phyloP scores from a whole-genome alignment of 2,888 invertebrate species.

The Tenthredo notha region DNA sequence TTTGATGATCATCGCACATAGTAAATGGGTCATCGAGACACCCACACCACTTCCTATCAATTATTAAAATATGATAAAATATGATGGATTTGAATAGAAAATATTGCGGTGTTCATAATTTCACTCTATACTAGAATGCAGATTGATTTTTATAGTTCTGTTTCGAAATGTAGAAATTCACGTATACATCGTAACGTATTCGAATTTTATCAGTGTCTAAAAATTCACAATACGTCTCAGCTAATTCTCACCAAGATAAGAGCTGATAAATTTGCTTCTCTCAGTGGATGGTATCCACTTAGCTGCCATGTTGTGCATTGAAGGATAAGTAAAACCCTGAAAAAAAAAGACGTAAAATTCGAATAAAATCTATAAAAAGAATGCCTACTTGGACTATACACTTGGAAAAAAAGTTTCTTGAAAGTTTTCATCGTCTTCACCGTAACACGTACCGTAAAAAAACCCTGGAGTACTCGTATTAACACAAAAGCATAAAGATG shows the following conservation, averaged over 20 bases:
- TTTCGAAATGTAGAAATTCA: not conserved
- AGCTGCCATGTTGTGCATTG: slow-evolving; percentile 89
- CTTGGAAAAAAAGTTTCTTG: too few relatives aligned
- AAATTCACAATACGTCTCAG: not conserved
- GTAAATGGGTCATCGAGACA: slow-evolving; percentile 84
- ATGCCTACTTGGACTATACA: too few relatives aligned
- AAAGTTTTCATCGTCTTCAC: too few relatives aligned
- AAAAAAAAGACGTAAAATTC: slow-evolving; percentile 57
- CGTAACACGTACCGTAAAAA: too few relatives aligned
- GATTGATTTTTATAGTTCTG: not conserved
- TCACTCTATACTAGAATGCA: not conserved
- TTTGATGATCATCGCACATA: slow-evolving; percentile 85
- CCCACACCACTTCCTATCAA: slow-evolving; percentile 83
- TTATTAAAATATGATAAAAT: slow-evolving; percentile 56
- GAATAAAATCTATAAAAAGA: not conserved
- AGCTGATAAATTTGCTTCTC: slow-evolving; percentile 85
- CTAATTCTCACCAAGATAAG: slow-evolving; percentile 80
- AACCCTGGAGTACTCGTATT: too few relatives aligned
- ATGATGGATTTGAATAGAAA: not conserved
- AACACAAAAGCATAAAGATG: too few relatives aligned
- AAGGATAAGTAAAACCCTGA: slow-evolving; percentile 86
- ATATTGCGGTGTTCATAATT: not conserved
- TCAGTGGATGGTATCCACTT: slow-evolving; percentile 92
- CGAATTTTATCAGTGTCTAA: not conserved
- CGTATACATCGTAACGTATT: not conserved